These are phyloP conservation scores for Phylloscopus trochiloides DNA, from an alignment of 2,113 vertebrate genomes.

Conservation along the genomic window DNA sequence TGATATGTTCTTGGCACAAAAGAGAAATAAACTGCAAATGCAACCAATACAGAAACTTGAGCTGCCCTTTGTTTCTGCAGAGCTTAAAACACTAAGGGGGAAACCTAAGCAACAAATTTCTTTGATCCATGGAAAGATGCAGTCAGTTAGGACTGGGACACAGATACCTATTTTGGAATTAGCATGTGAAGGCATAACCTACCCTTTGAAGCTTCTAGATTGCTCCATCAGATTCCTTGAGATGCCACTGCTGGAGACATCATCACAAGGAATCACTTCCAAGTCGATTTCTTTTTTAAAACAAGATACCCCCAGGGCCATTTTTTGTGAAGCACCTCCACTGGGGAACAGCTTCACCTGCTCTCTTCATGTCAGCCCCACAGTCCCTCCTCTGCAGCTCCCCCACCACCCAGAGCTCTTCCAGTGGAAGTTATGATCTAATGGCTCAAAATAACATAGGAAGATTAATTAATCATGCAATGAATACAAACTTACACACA, in stretches of 20 bases:
- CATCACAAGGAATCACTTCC: background rate
- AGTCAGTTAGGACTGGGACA: background rate
- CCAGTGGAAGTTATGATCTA: background rate
- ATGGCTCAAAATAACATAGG: background rate
- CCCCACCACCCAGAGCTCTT: background rate
- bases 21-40: constrained; percentile 30
- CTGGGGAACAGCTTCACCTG: background rate
- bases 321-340: background rate
- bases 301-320: background rate
- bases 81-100: background rate
- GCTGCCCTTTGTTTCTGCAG: constrained; percentile 29
- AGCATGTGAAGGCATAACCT: background rate
- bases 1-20: constrained; percentile 38
- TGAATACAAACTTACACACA: background rate
- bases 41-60: constrained; percentile 28
- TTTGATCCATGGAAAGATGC: background rate
- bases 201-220: background rate
- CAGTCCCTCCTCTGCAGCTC: background rate
- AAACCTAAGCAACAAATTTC: constrained; percentile 21
- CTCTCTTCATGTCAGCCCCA: background rate
- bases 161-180: background rate
- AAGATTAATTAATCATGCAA: background rate
- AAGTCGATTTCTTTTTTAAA: background rate
- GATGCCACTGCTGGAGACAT: background rate
- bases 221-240: background rate